Percentiles rank a stretch among this genome's conserved stretches.
Evolutionary conservation across 2,113 vertebrate species (phyloP).

Genomic region (Telmatochromis brichardi): DNA sequence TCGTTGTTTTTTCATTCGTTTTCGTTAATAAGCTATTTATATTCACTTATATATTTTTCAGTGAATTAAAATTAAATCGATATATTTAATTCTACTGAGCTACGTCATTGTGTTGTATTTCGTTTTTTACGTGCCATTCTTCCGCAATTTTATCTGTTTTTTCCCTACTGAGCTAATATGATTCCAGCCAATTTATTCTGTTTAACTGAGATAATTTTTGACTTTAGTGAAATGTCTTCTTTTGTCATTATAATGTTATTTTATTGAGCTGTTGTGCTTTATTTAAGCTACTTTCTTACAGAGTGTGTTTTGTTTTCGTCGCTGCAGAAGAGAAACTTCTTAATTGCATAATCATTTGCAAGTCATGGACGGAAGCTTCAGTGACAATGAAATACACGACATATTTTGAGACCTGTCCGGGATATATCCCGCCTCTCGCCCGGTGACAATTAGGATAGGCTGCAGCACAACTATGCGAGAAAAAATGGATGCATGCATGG

Average conservation of each 20-base stretch:
- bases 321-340: neutral
- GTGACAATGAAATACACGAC: neutral
- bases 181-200: neutral
- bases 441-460: neutral
- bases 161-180: neutral
- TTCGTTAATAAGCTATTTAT: neutral
- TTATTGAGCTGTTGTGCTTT: accelerated
- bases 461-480: neutral
- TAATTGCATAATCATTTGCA: neutral
- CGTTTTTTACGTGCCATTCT: neutral
- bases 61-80: neutral
- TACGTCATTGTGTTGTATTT: accelerated
- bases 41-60: neutral
- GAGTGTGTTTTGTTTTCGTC: neutral
- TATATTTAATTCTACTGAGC: neutral
- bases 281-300: neutral
- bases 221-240: neutral
- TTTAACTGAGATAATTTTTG: neutral
- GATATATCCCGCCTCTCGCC: neutral
- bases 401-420: neutral
- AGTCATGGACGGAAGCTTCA: neutral
- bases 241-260: neutral
- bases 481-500: neutral
- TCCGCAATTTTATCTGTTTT: neutral
- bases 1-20: neutral